These are phyloP conservation scores for Epizoanthus fatuus DNA, from an alignment of 92 coral and sea anemone genomes.

Conservation along the genomic window DNA sequence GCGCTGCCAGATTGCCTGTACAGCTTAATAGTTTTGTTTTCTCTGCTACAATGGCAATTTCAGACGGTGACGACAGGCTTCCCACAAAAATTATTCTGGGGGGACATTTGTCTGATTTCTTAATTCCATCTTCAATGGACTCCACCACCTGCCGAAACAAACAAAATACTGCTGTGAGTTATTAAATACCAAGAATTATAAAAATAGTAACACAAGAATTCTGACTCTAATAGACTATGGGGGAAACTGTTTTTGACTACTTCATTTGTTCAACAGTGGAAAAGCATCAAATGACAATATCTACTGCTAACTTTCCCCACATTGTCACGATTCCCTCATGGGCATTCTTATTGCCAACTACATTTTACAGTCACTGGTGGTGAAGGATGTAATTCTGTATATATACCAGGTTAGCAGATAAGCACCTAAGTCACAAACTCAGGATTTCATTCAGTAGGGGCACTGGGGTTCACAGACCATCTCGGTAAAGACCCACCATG, in stretches of 20 bases:
- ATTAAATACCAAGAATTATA: background rate
- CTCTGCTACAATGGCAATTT: background rate
- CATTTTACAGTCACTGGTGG: too few species aligned
- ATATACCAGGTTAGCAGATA: too few species aligned
- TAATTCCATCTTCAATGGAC: background rate
- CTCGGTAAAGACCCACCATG: too few species aligned
- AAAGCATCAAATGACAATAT: too few species aligned
- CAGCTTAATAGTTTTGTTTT: background rate
- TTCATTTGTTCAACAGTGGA: too few species aligned
- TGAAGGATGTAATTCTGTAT: too few species aligned
- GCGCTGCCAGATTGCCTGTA: background rate
- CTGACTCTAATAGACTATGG: background rate
- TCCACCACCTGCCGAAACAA: background rate
- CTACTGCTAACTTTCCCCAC: too few species aligned
- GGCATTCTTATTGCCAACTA: too few species aligned
- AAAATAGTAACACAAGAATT: background rate
- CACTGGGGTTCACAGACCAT: too few species aligned
- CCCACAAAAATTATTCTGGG: constrained; percentile 13
- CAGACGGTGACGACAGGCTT: background rate
- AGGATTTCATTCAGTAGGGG: too few species aligned
- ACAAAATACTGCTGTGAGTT: background rate
- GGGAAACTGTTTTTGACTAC: background rate
- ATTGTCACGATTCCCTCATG: too few species aligned
- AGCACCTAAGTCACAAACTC: too few species aligned
- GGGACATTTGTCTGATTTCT: background rate